Base-by-base conservation (phyloP, 2,113 vertebrate genomes). In the Epinephelus lanceolatus region DNA sequence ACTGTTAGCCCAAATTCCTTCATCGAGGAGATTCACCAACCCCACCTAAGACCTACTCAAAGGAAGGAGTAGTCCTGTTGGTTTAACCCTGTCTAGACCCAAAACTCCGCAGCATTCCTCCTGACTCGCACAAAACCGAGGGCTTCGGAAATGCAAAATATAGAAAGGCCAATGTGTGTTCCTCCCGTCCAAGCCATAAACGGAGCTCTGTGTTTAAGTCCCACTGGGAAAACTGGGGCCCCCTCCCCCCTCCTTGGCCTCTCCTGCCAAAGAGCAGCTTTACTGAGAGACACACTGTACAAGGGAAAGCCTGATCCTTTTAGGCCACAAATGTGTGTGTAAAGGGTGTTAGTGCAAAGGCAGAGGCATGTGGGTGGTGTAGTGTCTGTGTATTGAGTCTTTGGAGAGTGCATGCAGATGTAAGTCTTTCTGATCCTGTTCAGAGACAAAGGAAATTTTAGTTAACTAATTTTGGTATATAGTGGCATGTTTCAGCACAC, bases 131-230 rank as follows among this genome's bases (percentile, higher is more conserved):
- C 72, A 68, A 78, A 82, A 74, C 40, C 37, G 5, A 69, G 27
- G 57, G 73, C 78, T 76, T 56, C 76, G 81, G 80, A 89, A 90
- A 91, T 68, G 87, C 75, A 79, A 78, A 84, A 82, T 78, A 81
- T 79, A 90, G 83, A 89, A 85, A 86, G 83, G 78, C 84, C 13
- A 27, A 93, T 92, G 92, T 88, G 88, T 91, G 88, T 88, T 88
- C 86, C 85, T 92, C 77, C 81, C 77, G 85, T 88, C 76, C 59
- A 3, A 63, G 75, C 78, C 76, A 91, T 92, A 89, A 94, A 92
- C 86, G 60, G 66, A 85, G 87, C 88, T 92, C 93, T 93, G 88
- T 94, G 88, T 91, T 88, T 76, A 65, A 73, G 84, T 90, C 78
- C 89, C 90, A 27, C 60, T 76, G 86, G 89, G 89, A 85, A 66